Percentiles rank a stretch among this genome's conserved stretches.
Conservation (phyloP, 2,888 invertebrate species). For the Coelogynopora nodosa region DNA sequence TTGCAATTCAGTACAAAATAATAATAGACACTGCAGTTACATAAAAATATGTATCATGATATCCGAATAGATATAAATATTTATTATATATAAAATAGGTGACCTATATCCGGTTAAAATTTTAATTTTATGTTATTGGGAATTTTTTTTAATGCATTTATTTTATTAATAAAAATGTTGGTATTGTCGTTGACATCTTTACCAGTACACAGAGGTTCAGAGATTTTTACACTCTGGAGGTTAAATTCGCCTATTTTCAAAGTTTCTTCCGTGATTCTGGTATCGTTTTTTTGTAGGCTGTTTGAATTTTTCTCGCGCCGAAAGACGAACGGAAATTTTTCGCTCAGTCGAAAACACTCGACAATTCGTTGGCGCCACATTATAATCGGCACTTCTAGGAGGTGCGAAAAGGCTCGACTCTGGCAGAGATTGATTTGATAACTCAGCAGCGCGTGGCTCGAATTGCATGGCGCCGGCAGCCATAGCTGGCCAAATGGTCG, state of each 20-base stretch:
- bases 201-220: conserved; percentile 1
- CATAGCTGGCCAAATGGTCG: conserved; percentile 48
- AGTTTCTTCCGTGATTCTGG: too few species aligned
- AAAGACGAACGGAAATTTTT: conserved; percentile 38
- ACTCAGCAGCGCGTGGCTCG: not conserved
- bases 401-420: conserved; percentile 34
- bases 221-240: not conserved
- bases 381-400: conserved; percentile 36
- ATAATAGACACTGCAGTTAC: too few species aligned
- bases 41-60: too few species aligned
- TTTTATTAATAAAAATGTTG: not conserved
- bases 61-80: too few species aligned
- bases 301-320: not conserved
- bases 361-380: conserved; percentile 36
- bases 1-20: too few species aligned
- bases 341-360: conserved; percentile 2
- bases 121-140: too few species aligned
- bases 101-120: too few species aligned
- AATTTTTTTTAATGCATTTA: too few species aligned
- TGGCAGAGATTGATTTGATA: conserved; percentile 29
- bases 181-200: not conserved
- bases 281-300: too few species aligned
- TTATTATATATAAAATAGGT: too few species aligned
- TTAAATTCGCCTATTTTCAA: not conserved
- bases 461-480: conserved; percentile 47